These are phyloP conservation scores for Percopsis omiscomaycus DNA, from an alignment of 2,797 vertebrate species.

Conservation along the genomic window DNA sequence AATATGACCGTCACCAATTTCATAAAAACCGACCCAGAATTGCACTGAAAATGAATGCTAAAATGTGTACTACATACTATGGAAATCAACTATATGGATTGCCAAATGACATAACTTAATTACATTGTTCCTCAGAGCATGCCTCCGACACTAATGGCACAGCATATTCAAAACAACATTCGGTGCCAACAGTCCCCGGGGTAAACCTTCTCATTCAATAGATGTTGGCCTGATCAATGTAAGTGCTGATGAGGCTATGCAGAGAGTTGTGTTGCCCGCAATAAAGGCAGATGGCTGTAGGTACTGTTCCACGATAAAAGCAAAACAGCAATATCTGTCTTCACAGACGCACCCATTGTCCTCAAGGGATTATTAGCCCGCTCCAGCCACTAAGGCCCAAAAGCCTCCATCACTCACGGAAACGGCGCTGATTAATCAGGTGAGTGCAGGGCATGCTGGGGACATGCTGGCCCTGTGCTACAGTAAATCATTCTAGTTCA, in stretches of 20 bases:
- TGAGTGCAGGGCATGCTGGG: slow-evolving; percentile 56
- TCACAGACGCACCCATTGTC: slow-evolving; percentile 48
- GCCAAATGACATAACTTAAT: background rate
- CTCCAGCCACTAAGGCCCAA: slow-evolving; percentile 35
- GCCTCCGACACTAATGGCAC: background rate
- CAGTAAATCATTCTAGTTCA: slow-evolving; percentile 66
- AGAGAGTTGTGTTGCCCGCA: slow-evolving; percentile 29
- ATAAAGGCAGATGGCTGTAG: slow-evolving; percentile 40
- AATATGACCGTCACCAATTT: too few relatives aligned
- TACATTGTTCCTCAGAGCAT: background rate
- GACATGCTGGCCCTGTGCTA: slow-evolving; percentile 45
- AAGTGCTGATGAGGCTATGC: slow-evolving; percentile 42
- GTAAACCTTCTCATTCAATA: slow-evolving; percentile 31
- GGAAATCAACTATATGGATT: background rate
- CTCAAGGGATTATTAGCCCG: slow-evolving; percentile 61
- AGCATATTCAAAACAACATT: slow-evolving; percentile 32
- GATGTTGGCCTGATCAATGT: slow-evolving; percentile 53
- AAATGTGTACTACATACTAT: background rate
- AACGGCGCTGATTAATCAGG: slow-evolving; percentile 75
- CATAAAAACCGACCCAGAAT: background rate
- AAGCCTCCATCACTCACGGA: slow-evolving; percentile 68
- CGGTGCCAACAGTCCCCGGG: slow-evolving; percentile 7
- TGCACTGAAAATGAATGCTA: background rate
- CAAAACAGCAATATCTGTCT: slow-evolving; percentile 34
- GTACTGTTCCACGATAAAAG: slow-evolving; percentile 32